Evolutionary conservation across 2,797 vertebrate genomes (phyloP).

Genomic region (Pelobates cultripes): DNA sequence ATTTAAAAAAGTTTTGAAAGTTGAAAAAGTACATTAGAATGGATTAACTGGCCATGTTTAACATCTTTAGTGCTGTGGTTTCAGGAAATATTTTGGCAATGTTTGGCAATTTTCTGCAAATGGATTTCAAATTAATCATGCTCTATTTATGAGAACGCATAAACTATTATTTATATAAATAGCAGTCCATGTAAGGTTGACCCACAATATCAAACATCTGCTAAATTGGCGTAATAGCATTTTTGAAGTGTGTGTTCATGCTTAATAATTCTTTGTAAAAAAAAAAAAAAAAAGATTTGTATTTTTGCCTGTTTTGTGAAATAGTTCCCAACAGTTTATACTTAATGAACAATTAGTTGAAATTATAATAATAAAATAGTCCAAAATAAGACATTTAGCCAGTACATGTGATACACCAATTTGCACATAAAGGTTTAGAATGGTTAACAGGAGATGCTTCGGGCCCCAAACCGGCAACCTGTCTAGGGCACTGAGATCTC

Average conservation of each 20-base stretch:
- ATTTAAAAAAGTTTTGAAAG: constrained; percentile 61
- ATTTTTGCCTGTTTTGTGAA: constrained; percentile 58
- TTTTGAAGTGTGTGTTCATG: constrained; percentile 69
- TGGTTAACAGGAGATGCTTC: too few relatives aligned
- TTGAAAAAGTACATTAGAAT: constrained; percentile 68
- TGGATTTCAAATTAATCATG: constrained; percentile 82
- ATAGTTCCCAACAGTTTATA: constrained; percentile 59
- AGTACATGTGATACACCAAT: too few relatives aligned
- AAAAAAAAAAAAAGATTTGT: constrained; percentile 35
- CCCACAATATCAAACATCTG: constrained; percentile 71
- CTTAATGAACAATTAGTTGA: constrained; percentile 44
- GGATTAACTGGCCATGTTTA: constrained; percentile 72
- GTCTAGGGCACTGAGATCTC: too few relatives aligned
- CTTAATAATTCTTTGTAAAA: constrained; percentile 64
- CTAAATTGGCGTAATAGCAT: constrained; percentile 71
- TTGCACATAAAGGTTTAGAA: too few relatives aligned
- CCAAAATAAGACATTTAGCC: too few relatives aligned
- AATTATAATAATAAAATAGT: too few relatives aligned
- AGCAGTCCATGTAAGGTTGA: constrained; percentile 68
- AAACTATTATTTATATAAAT: constrained; percentile 84
- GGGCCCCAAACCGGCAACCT: too few relatives aligned
- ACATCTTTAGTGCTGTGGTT: constrained; percentile 72
- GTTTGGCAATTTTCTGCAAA: constrained; percentile 71
- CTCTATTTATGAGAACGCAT: constrained; percentile 80
- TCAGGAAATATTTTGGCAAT: constrained; percentile 77